Percentiles rank a stretch among this genome's conserved stretches.
These are phyloP conservation scores for Istiophorus platypterus DNA, from an alignment of 2,113 vertebrate species.

Conservation along the genomic window DNA sequence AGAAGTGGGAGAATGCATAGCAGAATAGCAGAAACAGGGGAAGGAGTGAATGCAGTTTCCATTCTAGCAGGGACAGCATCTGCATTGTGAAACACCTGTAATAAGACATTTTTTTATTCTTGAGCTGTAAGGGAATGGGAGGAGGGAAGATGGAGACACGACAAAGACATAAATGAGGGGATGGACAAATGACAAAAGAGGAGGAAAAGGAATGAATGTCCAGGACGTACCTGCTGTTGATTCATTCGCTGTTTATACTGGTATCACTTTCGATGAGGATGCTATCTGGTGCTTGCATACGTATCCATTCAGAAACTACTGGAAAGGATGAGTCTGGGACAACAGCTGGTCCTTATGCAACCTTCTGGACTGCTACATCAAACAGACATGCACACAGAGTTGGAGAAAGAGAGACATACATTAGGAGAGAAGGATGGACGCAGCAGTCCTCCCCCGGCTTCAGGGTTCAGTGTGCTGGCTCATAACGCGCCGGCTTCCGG, in stretches of 20 bases:
- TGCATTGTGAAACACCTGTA: constrained; percentile 81
- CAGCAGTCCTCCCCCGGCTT: constrained; percentile 12
- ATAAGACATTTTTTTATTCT: constrained; percentile 83
- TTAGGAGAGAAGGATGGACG: constrained; percentile 10
- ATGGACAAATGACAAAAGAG: constrained; percentile 6
- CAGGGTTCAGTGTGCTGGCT: constrained; percentile 53
- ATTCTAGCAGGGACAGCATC: constrained; percentile 70
- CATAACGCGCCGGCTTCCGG: constrained; percentile 56
- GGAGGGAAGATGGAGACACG: constrained; percentile 33
- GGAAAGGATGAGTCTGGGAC: constrained; percentile 39
- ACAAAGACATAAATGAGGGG: constrained; percentile 39
- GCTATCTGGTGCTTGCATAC: constrained; percentile 45
- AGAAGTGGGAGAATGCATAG: constrained; percentile 30
- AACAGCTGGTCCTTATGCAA: constrained; percentile 67
- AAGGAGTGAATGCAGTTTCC: constrained; percentile 77
- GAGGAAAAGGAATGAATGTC: background rate
- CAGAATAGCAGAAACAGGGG: constrained; percentile 38
- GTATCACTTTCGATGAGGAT: constrained; percentile 45
- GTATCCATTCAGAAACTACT: constrained; percentile 30
- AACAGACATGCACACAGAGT: constrained; percentile 39
- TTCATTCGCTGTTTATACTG: background rate
- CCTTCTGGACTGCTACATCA: constrained; percentile 36
- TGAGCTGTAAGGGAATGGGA: constrained; percentile 51
- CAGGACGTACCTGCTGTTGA: background rate
- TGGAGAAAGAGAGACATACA: constrained; percentile 1